Evolutionary conservation across 2,888 invertebrate species (phyloP), one percentile per base, ranked within the genome.

Genomic region (Chirona hameri): DNA sequence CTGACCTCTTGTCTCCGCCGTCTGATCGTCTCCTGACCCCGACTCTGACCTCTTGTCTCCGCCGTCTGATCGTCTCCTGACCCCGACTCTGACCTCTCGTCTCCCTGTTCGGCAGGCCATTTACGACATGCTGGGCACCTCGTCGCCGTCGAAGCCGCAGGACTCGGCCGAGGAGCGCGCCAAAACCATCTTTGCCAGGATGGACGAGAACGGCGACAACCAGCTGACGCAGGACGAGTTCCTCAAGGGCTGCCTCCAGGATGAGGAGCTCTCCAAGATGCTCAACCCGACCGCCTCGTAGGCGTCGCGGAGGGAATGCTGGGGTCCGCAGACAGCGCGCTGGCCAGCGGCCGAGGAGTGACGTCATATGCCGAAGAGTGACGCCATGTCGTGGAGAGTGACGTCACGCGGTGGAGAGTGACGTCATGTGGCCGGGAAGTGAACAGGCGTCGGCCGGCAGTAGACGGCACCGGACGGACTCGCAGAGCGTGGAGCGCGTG

Each of bases 131-230:
- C 91, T 99, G 86, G 99, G 99, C 83, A 97, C 97, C 85, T 97
- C 97, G 89, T 96, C 96, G 52, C 79, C 79, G 79, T 79, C 79
- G 24, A 80, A 96, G 88, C 96, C 97, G 81, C 96, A 96, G 72
- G 97, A 97, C 88, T 96, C 97, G 31, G 98, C 99, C 52, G 97
- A 98, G 88, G 98, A 98, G 88, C 91, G 99, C 86, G 99, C 99
- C 86, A 97, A 97, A 91, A 98, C 98, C 89, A 99, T 99, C 87
- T 99, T 99, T 90, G 97, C 97, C 84, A 98, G 98, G 90, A 99
- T 99, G 99, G 99, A 99, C 89, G 96, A 97, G 88, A 99, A 99
- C 91, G 96, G 97, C 90, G 99, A 99, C 89, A 98, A 98, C 84
- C 97, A 98, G 89, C 92, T 98, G 88, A 97, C 97, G 85, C 96